Evolutionary conservation across 2,797 vertebrate species (phyloP).

Genomic region (Crocidura indochinensis): DNA sequence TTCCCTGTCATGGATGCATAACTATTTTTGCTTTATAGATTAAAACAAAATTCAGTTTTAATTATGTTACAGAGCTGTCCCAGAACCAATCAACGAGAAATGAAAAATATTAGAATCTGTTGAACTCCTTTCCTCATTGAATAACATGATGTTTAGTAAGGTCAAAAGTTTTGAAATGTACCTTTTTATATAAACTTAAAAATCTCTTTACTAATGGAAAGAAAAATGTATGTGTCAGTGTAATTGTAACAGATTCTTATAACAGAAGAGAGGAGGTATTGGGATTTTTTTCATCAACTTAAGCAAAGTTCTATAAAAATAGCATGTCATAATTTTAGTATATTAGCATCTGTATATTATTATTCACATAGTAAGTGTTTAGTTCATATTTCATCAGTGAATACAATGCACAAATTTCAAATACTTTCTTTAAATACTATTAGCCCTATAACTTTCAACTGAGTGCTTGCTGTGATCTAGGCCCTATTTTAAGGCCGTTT

Average conservation of each 20-base stretch:
- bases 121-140: background rate
- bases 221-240: constrained; percentile 10
- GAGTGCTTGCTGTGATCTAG: constrained; percentile 8
- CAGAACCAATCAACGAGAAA: constrained; percentile 24
- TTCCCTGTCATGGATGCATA: background rate
- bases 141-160: constrained; percentile 25
- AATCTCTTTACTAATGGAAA: constrained; percentile 23
- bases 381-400: constrained; percentile 53
- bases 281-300: background rate
- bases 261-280: background rate
- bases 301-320: constrained; percentile 48
- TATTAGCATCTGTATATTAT: constrained; percentile 19
- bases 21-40: constrained; percentile 25
- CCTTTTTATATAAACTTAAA: background rate
- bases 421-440: background rate
- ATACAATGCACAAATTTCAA: constrained; percentile 51
- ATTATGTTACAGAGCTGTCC: background rate
- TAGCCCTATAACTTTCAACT: constrained; percentile 44
- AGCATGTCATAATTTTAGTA: background rate
- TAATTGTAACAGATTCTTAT: background rate
- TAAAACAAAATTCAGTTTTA: background rate
- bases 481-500: background rate
- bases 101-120: constrained; percentile 30
- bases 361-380: background rate
- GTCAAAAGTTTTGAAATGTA: constrained; percentile 28